Base-by-base conservation (phyloP, 2,888 invertebrate species). In the Lysandra bellargus region DNA sequence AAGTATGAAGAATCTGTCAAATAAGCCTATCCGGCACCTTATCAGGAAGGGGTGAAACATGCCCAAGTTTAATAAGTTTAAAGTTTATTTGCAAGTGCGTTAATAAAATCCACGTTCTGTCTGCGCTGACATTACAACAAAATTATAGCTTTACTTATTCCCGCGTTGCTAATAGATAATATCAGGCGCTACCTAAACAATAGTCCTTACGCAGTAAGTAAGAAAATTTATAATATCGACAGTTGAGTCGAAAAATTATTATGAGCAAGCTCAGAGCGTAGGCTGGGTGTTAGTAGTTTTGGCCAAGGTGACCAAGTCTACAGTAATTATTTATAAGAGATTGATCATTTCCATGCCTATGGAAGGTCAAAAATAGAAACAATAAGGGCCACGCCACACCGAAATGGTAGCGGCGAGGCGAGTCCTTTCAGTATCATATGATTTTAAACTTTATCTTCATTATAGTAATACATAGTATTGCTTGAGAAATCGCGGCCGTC, bases 261-360 rank as follows among this genome's bases (percentile, higher is more conserved):
- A 69, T 6, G 9, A 7, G 12, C 23, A 30, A 64, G 64, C 30
- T 64, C 14, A 33, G 33, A 69, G 33, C 69, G 69, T 69, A 37
- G 69, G 69, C 33, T 33, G 14, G 33, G 5, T 69, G 69, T 2
- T 12, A 3, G 6, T 23, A 23, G 1, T 61, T 30, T 69, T 33
- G 69, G 69, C 69, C 69, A 69, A 69, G 69, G 69, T 69, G 69
- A 69, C 69, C 69, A 5, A 33, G 33, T 69, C 37, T 69, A 69
- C 14, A 69, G 37, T 69, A 4, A 69, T 69, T 69, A 69, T 69
- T 69, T 69, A 69, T 37, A 33, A 69, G 69, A 69, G 69, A 69
- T 69, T 69, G 69, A 69, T 69, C 37, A 69, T 69, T 69, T 69
- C 33, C 69, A 69, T 33, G 69, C 23, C 9, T 33, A 14, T 9